Conservation (phyloP, 2,797 vertebrate species). For the Pseudochirops corinnae region DNA sequence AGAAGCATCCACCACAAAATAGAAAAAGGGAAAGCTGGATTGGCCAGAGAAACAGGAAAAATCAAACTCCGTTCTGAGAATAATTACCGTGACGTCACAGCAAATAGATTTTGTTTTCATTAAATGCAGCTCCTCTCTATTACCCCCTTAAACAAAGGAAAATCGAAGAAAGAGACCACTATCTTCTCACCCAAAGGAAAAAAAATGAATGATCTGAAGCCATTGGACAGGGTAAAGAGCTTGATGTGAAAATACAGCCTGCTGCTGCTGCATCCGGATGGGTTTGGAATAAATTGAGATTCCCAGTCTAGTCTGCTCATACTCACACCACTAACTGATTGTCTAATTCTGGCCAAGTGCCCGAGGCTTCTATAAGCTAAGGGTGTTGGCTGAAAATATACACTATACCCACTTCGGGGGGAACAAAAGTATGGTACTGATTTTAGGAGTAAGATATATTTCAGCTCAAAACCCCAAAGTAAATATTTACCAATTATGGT, state of each 20-base stretch:
- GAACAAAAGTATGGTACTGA: slow-evolving; percentile 31
- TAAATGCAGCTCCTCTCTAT: neutral
- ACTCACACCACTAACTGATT: neutral
- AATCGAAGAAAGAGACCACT: slow-evolving; percentile 31
- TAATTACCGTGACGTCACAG: slow-evolving; percentile 22
- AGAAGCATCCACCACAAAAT: slow-evolving; percentile 1
- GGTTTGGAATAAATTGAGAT: slow-evolving; percentile 1
- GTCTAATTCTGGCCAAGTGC: slow-evolving; percentile 20
- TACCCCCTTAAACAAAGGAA: slow-evolving; percentile 36
- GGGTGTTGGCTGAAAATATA: slow-evolving; percentile 21
- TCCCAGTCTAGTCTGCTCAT: neutral
- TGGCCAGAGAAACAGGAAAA: neutral
- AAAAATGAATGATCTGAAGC: neutral
- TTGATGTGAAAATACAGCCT: neutral
- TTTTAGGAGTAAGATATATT: slow-evolving; percentile 16
- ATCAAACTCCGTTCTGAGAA: slow-evolving; percentile 16
- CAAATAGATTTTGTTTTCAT: slow-evolving; percentile 1
- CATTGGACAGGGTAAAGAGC: slow-evolving; percentile 5
- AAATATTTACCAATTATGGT: slow-evolving; percentile 61
- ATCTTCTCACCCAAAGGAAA: neutral
- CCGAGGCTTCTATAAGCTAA: slow-evolving; percentile 20
- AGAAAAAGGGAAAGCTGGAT: neutral
- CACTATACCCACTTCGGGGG: slow-evolving; percentile 48
- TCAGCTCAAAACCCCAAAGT: slow-evolving; percentile 30
- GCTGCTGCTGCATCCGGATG: neutral